These are phyloP conservation scores for Xanthorhoe designata DNA, from an alignment of 2,888 invertebrate genomes.

Conservation along the genomic window DNA sequence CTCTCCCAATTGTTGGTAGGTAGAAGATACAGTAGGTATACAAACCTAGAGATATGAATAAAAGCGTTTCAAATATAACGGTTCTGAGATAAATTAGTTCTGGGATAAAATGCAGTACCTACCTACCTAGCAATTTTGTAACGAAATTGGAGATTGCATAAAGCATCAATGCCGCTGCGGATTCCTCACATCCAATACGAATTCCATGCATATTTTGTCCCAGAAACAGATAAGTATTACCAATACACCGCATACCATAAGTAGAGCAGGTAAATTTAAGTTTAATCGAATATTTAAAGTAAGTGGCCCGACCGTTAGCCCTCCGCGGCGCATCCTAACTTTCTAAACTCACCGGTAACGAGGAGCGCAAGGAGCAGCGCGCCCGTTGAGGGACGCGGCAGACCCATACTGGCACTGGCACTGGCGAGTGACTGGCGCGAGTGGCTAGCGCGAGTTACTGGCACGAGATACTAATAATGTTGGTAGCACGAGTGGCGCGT, in stretches of 20 bases:
- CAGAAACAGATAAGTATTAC: conserved; percentile 8
- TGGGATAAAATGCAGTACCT: background rate
- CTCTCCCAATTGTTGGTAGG: background rate
- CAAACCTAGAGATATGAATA: background rate
- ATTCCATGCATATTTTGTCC: conserved; percentile 23
- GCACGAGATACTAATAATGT: conserved; percentile 10
- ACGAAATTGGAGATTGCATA: conserved; percentile 10
- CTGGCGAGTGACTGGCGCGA: conserved; percentile 29
- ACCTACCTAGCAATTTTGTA: background rate
- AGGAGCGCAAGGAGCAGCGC: conserved; percentile 30
- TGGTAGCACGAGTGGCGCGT: conserved; percentile 30
- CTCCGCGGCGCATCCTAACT: conserved; percentile 33
- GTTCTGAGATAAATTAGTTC: background rate
- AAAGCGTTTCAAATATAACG: background rate
- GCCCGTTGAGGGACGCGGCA: conserved; percentile 29
- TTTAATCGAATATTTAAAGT: conserved; percentile 36
- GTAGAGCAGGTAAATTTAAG: conserved; percentile 33
- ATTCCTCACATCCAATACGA: conserved; percentile 14
- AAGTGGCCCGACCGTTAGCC: conserved; percentile 43
- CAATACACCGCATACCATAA: conserved; percentile 8
- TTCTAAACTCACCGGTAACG: conserved; percentile 35
- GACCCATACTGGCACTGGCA: conserved; percentile 32
- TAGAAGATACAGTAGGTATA: background rate
- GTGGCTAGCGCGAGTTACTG: conserved; percentile 23
- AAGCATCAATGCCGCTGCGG: background rate